A percentile compares a stretch with the other conserved stretches of the same genome.
Conservation (phyloP, 2,888 invertebrate genomes). For the Helleia helle region DNA sequence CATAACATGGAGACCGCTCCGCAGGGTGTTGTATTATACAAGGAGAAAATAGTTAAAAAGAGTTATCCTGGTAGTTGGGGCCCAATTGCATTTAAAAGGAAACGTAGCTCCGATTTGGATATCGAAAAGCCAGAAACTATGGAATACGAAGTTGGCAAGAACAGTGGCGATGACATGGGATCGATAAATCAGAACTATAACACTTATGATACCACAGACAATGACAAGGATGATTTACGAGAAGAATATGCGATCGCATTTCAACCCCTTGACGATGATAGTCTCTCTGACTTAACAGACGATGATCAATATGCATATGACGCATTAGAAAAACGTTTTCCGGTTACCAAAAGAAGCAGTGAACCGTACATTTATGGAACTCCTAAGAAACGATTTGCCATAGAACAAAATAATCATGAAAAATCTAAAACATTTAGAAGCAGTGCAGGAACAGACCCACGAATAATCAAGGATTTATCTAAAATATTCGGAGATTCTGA, state of each 20-base stretch:
- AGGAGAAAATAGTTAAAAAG: constrained; percentile 61
- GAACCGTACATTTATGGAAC: constrained; percentile 39
- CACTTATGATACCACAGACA: constrained; percentile 44
- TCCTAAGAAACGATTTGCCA: constrained; percentile 44
- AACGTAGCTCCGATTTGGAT: constrained; percentile 55
- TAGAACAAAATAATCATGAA: constrained; percentile 44
- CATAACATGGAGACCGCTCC: constrained; percentile 46
- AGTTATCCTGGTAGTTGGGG: constrained; percentile 64
- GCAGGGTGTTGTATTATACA: constrained; percentile 61
- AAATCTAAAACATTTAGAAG: constrained; percentile 46
- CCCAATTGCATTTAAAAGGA: constrained; percentile 65
- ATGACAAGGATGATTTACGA: constrained; percentile 55
- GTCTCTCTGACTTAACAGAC: constrained; percentile 46
- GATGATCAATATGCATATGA: constrained; percentile 58
- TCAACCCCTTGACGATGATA: constrained; percentile 62
- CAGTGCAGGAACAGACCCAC: constrained; percentile 77
- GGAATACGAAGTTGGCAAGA: constrained; percentile 42
- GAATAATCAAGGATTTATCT: constrained; percentile 79
- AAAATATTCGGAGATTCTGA: constrained; percentile 76
- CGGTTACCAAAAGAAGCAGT: constrained; percentile 79
- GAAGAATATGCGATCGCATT: constrained; percentile 66
- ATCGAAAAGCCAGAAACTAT: constrained; percentile 30
- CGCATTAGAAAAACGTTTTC: constrained; percentile 74
- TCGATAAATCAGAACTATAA: constrained; percentile 44
- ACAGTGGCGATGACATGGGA: constrained; percentile 27